Conservation (phyloP, 2,888 invertebrate genomes). For the Dicyrtoma fusca region DNA sequence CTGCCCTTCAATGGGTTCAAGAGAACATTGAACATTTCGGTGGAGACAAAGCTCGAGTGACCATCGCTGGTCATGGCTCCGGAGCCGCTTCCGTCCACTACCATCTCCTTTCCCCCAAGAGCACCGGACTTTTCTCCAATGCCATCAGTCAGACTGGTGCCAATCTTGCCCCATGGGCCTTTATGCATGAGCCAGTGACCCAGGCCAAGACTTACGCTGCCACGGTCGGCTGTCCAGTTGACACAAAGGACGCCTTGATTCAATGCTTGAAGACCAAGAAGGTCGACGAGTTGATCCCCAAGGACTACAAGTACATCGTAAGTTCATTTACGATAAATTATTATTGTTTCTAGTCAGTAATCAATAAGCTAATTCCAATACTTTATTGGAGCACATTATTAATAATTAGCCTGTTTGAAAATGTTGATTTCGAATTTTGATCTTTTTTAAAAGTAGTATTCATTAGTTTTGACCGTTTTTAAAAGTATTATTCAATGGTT, state of each 20-base stretch:
- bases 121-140: constrained; percentile 29
- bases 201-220: constrained; percentile 46
- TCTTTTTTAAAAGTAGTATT: too few relatives aligned
- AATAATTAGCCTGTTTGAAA: not conserved
- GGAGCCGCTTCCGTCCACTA: constrained; percentile 44
- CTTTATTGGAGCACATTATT: not conserved
- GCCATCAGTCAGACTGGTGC: constrained; percentile 33
- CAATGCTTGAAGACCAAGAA: constrained; percentile 41
- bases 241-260: constrained; percentile 39
- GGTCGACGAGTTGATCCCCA: not conserved
- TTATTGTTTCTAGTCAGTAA: too few relatives aligned
- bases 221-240: constrained; percentile 47
- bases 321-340: not conserved
- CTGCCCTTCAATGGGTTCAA: constrained; percentile 36
- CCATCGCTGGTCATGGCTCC: constrained; percentile 18
- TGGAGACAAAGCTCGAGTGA: constrained; percentile 16
- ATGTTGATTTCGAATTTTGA: too few relatives aligned
- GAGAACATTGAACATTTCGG: constrained; percentile 26
- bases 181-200: constrained; percentile 42
- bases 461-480: too few relatives aligned
- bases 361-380: not conserved
- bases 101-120: constrained; percentile 42
- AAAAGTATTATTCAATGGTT: too few relatives aligned
- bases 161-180: constrained; percentile 37
- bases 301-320: constrained; percentile 9